These are phyloP conservation scores for Graphium colonna DNA, from an alignment of 2,888 invertebrate genomes.

Conservation along the genomic window DNA sequence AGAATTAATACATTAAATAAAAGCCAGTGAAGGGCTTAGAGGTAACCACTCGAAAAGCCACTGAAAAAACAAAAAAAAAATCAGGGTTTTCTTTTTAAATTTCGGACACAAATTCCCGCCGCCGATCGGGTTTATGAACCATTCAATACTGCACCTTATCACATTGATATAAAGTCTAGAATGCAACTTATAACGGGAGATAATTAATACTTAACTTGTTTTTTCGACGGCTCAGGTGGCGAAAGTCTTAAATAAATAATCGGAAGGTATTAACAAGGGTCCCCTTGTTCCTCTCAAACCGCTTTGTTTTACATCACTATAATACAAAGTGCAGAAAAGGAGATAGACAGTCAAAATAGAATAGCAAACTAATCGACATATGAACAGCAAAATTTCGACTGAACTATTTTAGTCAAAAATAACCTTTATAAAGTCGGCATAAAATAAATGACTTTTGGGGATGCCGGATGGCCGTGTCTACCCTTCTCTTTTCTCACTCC, in stretches of 20 bases:
- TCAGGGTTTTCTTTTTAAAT: constrained; percentile 25
- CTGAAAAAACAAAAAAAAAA: constrained; percentile 24
- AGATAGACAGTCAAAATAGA: too few relatives aligned
- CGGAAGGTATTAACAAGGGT: constrained; percentile 59
- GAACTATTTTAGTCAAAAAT: neutral
- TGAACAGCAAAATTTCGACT: constrained; percentile 20
- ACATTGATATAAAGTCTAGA: constrained; percentile 27
- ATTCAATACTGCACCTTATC: constrained; percentile 24
- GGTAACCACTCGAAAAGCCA: constrained; percentile 20
- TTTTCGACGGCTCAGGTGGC: constrained; percentile 66
- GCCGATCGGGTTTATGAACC: constrained; percentile 10
- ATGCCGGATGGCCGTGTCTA: too few relatives aligned
- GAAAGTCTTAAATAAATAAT: constrained; percentile 72
- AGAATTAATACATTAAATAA: constrained; percentile 5
- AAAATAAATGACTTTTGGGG: too few relatives aligned
- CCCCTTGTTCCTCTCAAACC: constrained; percentile 55
- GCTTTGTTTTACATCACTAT: constrained; percentile 16
- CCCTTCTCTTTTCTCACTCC: too few relatives aligned
- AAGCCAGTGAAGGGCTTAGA: neutral
- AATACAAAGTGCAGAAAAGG: too few relatives aligned
- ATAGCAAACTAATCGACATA: too few relatives aligned
- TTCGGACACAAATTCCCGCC: constrained; percentile 17
- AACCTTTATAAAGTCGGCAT: too few relatives aligned
- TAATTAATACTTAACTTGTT: constrained; percentile 56
- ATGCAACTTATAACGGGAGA: constrained; percentile 26